A percentile compares a stretch with the other conserved stretches of the same genome.
phyloP scores from a whole-genome alignment of 2,113 vertebrate genomes.

The Sinocyclocheilus rhinocerous region DNA sequence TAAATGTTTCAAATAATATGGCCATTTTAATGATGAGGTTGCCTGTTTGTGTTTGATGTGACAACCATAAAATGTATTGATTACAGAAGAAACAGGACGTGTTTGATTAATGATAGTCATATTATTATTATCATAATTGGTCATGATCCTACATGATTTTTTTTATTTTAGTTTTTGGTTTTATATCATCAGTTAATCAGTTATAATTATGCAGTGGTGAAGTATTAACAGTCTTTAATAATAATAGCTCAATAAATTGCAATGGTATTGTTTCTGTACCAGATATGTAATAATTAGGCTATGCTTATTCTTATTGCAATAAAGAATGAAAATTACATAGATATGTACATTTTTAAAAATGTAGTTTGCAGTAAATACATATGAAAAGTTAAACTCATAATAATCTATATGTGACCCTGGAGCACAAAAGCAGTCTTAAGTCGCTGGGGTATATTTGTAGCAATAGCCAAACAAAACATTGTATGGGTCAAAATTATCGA shows the following conservation, averaged over 20 bases:
- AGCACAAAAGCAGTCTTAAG: too few relatives aligned
- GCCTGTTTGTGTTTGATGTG: not conserved
- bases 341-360: not conserved
- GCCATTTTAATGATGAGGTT: not conserved
- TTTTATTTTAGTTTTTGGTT: not conserved
- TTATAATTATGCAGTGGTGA: not conserved
- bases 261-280: not conserved
- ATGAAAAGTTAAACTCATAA: not conserved
- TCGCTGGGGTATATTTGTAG: too few relatives aligned
- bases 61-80: conserved; percentile 18
- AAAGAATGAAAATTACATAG: not conserved
- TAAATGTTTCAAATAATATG: conserved; percentile 2
- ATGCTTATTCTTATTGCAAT: not conserved
- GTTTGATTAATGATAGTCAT: not conserved
- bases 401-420: not conserved
- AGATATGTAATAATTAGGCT: too few relatives aligned
- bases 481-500: too few relatives aligned
- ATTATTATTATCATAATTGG: not conserved
- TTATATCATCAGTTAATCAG: not conserved
- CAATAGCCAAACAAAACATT: too few relatives aligned
- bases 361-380: not conserved
- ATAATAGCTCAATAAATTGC: not conserved
- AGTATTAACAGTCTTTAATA: not conserved
- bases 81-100: not conserved
- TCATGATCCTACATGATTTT: too few relatives aligned